Conservation (phyloP, 2,888 invertebrate species). For the Pseudococcus jackbeardsleyi region DNA sequence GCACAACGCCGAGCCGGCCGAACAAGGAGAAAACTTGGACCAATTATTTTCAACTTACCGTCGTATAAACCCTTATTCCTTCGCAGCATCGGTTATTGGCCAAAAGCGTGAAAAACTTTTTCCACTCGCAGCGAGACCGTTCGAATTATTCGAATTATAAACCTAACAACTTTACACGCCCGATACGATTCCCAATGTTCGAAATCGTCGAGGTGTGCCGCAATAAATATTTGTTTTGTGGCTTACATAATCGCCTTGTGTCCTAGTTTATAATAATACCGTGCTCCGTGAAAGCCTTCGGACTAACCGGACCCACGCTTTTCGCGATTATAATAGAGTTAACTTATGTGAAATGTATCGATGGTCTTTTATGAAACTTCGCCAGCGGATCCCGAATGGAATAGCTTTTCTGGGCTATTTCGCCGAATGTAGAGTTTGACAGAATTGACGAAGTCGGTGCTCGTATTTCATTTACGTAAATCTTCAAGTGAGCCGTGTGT, state of each 20-base stretch:
- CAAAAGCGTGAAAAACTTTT: not conserved
- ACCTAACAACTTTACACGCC: not conserved
- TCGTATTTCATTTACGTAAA: no score
- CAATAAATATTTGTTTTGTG: not conserved
- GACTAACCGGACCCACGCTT: not conserved
- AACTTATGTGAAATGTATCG: no score
- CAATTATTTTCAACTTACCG: conserved; percentile 19
- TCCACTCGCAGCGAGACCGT: not conserved
- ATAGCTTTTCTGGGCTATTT: no score
- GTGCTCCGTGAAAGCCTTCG: not conserved
- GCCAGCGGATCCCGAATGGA: no score
- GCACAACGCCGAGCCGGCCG: not conserved
- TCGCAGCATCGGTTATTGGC: not conserved
- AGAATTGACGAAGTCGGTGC: no score
- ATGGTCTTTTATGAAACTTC: no score
- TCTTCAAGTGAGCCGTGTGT: no score
- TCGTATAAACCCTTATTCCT: not conserved
- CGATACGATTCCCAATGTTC: not conserved
- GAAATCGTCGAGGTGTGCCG: not conserved
- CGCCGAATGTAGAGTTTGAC: no score
- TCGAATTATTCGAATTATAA: not conserved
- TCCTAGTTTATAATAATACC: not conserved
- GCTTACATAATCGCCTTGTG: not conserved
- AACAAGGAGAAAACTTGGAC: not conserved
- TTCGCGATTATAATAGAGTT: no score